A percentile compares a stretch with the other conserved stretches of the same genome.
phyloP scores from a whole-genome alignment of 2,113 vertebrate species.

The rabbit (Oryctolagus cuniculus) region DNA sequence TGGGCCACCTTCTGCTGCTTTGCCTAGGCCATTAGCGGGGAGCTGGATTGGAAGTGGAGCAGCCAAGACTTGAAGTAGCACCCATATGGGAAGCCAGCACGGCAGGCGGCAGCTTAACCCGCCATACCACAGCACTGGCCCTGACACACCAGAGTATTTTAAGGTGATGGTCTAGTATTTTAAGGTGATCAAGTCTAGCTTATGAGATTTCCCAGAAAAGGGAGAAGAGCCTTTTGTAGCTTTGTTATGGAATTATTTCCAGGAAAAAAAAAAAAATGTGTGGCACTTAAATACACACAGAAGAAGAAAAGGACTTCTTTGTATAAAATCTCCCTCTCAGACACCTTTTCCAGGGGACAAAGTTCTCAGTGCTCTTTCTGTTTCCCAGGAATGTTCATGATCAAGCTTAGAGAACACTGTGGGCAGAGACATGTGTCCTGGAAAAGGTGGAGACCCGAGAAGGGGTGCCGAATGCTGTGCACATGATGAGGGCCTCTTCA shows the following conservation, averaged over 20 bases:
- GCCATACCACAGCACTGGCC: no score
- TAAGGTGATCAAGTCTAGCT: background rate
- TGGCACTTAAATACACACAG: background rate
- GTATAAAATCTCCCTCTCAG: background rate
- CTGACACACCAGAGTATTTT: background rate
- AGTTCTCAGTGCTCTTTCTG: background rate
- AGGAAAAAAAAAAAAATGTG: background rate
- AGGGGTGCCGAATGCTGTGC: background rate
- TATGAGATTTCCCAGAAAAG: background rate
- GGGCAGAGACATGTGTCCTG: background rate
- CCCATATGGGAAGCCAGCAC: no score
- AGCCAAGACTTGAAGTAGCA: no score
- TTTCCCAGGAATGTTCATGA: conserved; percentile 20
- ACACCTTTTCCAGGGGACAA: background rate
- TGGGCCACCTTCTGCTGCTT: no score
- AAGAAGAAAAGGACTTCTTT: background rate
- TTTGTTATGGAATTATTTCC: background rate
- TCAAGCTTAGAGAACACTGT: background rate
- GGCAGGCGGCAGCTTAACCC: no score
- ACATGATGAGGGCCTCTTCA: background rate
- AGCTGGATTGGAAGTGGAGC: no score
- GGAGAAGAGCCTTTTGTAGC: background rate
- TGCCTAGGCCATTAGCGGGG: no score
- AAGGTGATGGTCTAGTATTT: background rate
- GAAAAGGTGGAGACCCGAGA: background rate